Evolutionary conservation across 2,888 invertebrate species (phyloP), one percentile per base, ranked within the genome.

Genomic region (Campoplex nolae): DNA sequence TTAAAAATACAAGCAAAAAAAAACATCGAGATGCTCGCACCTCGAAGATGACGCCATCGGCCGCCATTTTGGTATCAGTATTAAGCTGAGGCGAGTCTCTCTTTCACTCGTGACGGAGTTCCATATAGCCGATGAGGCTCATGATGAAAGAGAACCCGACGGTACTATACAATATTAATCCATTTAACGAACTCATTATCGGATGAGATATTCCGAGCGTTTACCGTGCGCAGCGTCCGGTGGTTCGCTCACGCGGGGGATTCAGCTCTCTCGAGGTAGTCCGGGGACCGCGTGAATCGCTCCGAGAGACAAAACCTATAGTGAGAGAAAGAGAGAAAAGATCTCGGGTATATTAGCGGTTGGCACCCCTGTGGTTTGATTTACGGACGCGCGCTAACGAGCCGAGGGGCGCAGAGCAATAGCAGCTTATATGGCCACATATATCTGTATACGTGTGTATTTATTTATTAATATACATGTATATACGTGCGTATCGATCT

Each of bases 291-390:
- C 84, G 80, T 81, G 79, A 80, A 80, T 74, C 81, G 58, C 51
- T 71, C 76, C 48, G 75, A 58, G 56, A 45, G 74, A 81, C 75
- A 42, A 67, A 28, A 58, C 58, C 51, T 35, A 35, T 54, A 51
- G 51, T n/a, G 23, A 62, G 35, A 68, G 67, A 68, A 38, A 71
- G 58, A 83, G 45, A 80, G 82, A 78, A 58, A 79, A 68, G 65
- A 48, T 89, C 90, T 88, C 88, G 89, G 90, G 90, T 91, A 93
- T 93, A 93, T 93, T 93, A 93, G 93, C 92, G 93, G 92, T 93
- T 93, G 91, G 93, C 93, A 93, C 93, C 93, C 93, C 93, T 92
- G 93, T 91, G 93, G 93, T 93, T 93, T 93, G 93, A 93, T 93
- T 93, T 93, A 93, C 93, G 93, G 92, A 90, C 93, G 89, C 91